Conservation (phyloP, 2,888 invertebrate species). For the Pasiphila rectangulata region DNA sequence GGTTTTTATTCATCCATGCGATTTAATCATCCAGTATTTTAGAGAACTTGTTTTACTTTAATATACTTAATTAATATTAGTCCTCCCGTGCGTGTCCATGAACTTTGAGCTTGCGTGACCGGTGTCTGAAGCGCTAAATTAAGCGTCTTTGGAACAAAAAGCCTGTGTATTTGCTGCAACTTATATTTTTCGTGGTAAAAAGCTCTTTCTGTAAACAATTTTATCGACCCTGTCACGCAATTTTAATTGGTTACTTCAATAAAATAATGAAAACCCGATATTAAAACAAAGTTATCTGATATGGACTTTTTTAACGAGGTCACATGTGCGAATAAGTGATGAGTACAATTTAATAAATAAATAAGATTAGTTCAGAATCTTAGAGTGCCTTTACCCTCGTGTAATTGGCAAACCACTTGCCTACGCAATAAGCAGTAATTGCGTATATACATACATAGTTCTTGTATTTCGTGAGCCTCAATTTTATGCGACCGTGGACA, state of each 20-base stretch:
- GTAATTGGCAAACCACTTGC: conserved; percentile 1
- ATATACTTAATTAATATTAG: too few species aligned
- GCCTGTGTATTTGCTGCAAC: too few species aligned
- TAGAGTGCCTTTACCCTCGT: background rate
- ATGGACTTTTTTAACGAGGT: background rate
- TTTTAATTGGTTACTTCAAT: background rate
- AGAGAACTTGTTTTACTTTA: too few species aligned
- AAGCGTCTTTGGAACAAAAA: too few species aligned
- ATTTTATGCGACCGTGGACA: background rate
- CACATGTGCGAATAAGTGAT: background rate
- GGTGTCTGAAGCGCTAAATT: too few species aligned
- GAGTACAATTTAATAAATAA: background rate
- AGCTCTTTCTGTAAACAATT: too few species aligned
- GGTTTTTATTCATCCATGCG: too few species aligned
- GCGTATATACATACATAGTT: background rate
- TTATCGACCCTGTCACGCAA: background rate
- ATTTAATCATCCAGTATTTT: too few species aligned
- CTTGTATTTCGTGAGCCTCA: background rate
- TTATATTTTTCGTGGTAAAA: too few species aligned
- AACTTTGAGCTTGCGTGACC: too few species aligned
- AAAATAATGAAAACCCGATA: background rate
- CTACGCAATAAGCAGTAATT: background rate
- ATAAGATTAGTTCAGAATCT: background rate
- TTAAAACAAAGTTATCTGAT: background rate
- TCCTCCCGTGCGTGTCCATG: too few species aligned